Evolutionary conservation across 2,888 invertebrate species (phyloP), one percentile per base, ranked within the genome.

Genomic region (Xestia xanthographa): DNA sequence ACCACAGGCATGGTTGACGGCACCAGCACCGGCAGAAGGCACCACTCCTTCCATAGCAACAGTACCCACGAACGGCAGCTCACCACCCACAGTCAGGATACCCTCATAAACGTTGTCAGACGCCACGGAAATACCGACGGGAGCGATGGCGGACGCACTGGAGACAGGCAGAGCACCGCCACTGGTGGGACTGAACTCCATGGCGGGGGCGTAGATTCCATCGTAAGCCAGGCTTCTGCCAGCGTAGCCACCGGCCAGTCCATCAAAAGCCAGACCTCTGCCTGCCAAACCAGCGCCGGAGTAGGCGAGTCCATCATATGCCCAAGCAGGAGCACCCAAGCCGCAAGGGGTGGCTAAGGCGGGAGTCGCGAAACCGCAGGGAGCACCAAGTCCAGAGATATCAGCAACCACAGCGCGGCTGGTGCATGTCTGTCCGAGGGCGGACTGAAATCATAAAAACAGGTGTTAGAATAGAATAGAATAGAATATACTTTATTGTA

Each of bases 1-100:
- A 43, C 93, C 94, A 63, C 93, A 93, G 11, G 92, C 90, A 75
- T 94, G 92, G 0, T 89, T 83, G 20, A 93, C 89, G 3, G 84
- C 85, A 14, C 92, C 92, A 62, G 87, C 78, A 20, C 94, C 94
- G 71, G 86, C 87, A 75, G 93, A 92, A 48, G 90, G 89, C 22
- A 93, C 89, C 43, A 79, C 79, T 34, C 93, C 94, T 26, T 92
- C 88, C 83, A 92, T 91, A 50, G 77, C 84, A 43, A 93, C 92
- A 66, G 90, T 87, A 48, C 92, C 91, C 60, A 91, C 76, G 72
- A 92, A 90, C 48, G 93, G 92, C 63, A 92, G 82, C 77, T 90
- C 89, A 29, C 92, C 92, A 26, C 79, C 85, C 38, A 91, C 91
- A 8, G 82, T 84, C 22, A 92, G 38, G 11, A 11, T 0, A 56